These are phyloP conservation scores for Netta rufina DNA, from an alignment of 2,797 vertebrate genomes.

Conservation along the genomic window DNA sequence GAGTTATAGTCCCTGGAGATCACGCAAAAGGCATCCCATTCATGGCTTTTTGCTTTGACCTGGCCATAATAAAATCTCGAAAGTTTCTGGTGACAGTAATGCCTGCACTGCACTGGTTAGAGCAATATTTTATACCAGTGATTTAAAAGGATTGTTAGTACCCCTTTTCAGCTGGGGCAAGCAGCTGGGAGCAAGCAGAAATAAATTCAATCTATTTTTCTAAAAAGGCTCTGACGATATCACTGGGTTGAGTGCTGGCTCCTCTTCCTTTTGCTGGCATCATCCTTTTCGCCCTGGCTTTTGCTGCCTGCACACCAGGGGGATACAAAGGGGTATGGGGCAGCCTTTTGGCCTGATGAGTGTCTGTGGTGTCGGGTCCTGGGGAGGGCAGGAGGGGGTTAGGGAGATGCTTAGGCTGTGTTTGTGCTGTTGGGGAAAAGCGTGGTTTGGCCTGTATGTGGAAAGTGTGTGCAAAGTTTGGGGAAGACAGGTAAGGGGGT, in stretches of 20 bases:
- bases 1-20: conserved; percentile 44
- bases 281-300: not conserved
- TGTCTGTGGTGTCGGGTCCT: not conserved
- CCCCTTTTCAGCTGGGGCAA: conserved; percentile 30
- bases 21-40: conserved; percentile 38
- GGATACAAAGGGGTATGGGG: not conserved
- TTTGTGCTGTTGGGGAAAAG: not conserved
- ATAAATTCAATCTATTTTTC: conserved; percentile 44
- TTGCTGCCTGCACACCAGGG: accelerated
- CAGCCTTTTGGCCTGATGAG: accelerated
- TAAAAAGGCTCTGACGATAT: not conserved
- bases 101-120: not conserved
- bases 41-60: conserved; percentile 50
- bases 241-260: not conserved
- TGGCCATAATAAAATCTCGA: conserved; percentile 21
- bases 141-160: conserved; percentile 51
- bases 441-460: not conserved
- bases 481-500: not conserved
- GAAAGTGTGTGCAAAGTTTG: not conserved
- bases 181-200: conserved; percentile 11
- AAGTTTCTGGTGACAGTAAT: conserved; percentile 33
- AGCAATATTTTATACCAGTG: conserved; percentile 13
- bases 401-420: not conserved
- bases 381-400: not conserved
- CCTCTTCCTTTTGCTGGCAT: not conserved